Percentiles rank a stretch among this genome's conserved stretches.
Evolutionary conservation across 2,888 invertebrate genomes (phyloP).

Genomic region (Lissocephala sabroskyi): DNA sequence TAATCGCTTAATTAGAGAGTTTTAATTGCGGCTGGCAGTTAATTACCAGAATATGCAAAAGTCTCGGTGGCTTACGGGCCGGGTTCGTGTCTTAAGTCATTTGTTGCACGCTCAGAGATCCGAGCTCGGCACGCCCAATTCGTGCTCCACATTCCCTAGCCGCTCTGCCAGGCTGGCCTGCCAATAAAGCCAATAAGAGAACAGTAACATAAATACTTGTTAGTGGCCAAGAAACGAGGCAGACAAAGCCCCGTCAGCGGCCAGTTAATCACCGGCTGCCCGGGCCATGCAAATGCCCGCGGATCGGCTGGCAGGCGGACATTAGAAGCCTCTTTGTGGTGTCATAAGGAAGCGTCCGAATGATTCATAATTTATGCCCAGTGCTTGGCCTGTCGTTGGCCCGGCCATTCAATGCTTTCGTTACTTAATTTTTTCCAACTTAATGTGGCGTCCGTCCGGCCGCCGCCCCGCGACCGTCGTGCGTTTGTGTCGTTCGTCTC

Average conservation of each 20-base stretch:
- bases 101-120: no score
- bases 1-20: conserved; percentile 62
- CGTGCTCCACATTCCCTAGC: no score
- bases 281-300: conserved; percentile 18
- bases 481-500: conserved; percentile 34
- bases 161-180: conserved; percentile 22
- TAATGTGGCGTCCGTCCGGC: conserved; percentile 51
- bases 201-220: conserved; percentile 65
- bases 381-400: conserved; percentile 25
- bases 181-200: conserved; percentile 36
- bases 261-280: conserved; percentile 30
- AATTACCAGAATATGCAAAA: conserved; percentile 55
- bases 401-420: conserved; percentile 54
- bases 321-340: conserved; percentile 43
- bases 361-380: conserved; percentile 67
- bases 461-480: conserved; percentile 31
- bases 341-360: conserved; percentile 68
- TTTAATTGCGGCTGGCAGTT: conserved; percentile 45
- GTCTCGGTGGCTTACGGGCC: conserved; percentile 24
- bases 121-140: no score
- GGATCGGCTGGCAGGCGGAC: background rate
- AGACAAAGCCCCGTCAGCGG: conserved; percentile 2
- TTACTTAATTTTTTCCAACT: conserved; percentile 58
- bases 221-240: conserved; percentile 24
- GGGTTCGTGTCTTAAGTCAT: conserved; percentile 62